A percentile compares a stretch with the other conserved stretches of the same genome.
Conservation (phyloP, 2,797 vertebrate species). For the Typhlichthys eigenmanni region DNA sequence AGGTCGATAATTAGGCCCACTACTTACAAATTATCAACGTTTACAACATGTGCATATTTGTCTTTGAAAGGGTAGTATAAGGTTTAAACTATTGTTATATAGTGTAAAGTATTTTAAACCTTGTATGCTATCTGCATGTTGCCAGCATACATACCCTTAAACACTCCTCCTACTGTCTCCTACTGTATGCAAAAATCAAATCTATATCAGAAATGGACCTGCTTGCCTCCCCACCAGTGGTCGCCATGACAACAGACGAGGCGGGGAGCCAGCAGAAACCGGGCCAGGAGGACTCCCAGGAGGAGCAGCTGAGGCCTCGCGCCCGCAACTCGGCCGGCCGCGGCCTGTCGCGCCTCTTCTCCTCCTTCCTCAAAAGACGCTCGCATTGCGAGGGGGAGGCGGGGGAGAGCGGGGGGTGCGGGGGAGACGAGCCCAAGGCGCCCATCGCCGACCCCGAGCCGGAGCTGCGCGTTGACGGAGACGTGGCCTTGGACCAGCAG, state of each 20-base stretch:
- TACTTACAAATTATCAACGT: no score
- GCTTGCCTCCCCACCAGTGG: conserved; percentile 35
- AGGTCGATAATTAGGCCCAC: no score
- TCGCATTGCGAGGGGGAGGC: conserved; percentile 88
- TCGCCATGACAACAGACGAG: conserved; percentile 84
- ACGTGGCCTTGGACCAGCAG: conserved; percentile 88
- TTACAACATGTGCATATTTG: no score
- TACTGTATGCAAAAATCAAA: not conserved
- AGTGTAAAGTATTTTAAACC: no score
- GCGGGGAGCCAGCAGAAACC: conserved; percentile 83
- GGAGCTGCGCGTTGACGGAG: conserved; percentile 87
- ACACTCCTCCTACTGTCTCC: no score
- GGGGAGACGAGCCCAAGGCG: conserved; percentile 86
- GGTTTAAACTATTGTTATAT: no score
- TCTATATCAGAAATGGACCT: not conserved
- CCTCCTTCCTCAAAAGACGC: conserved; percentile 91
- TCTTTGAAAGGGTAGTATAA: no score
- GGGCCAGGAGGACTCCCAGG: conserved; percentile 70
- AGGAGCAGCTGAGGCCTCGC: conserved; percentile 78
- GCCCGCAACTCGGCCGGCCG: conserved; percentile 79
- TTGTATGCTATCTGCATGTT: no score
- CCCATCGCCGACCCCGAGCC: conserved; percentile 96
- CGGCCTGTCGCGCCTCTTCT: conserved; percentile 91
- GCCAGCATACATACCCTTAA: no score
- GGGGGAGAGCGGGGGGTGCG: conserved; percentile 65